Base-by-base conservation (phyloP, 2,888 invertebrate species). In the Pristionchus entomophagus region DNA sequence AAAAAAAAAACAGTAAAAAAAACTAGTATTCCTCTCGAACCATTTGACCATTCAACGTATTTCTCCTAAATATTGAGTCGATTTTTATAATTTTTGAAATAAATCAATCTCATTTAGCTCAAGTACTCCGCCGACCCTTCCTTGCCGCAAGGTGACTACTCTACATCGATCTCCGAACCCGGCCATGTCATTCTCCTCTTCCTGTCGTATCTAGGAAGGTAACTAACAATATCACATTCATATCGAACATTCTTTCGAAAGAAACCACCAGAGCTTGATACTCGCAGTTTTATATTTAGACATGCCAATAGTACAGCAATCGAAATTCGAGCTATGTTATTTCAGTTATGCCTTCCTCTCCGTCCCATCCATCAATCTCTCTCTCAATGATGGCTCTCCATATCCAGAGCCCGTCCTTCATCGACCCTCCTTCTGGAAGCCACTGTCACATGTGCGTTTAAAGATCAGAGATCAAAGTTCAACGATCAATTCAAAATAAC, bases 341-440 rank as follows among this genome's bases (percentile, higher is more conserved):
- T 35, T 81, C 59, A 83, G 83, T 65, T 59, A 62, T n/a, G n/a
- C 62, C 8, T 83, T 83, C 83, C 49, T 49, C 83, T 83, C 83
- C 2, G 83, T 83, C 3, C 6, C 38, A 22, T 62, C 49, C 2
- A 62, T 83, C 29, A 45, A 62, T 51, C 65, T 83, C 26, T 83
- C 83, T 17, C 26, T 83, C 32, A 22, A 83, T 19, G 83, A 83
- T 38, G 62, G 32, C 17, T 59, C 83, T 51, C 83, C 62, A 8
- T 26, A 83, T 59, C 29, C 83, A 5, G 38, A 62, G 59, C 80
- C 80, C 0, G 59, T 83, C 59, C 59, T 83, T 17, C 32, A 29
- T 83, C 59, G 83, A 14, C 41, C 83, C n/a, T 62, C 62, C 29
- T 65, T 83, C 83, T 83, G 83, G 83, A 59, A 45, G 19, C 65